A percentile compares a stretch with the other conserved stretches of the same genome.
phyloP scores from a whole-genome alignment of 2,797 vertebrate genomes.

The Pseudochromis fuscus region DNA sequence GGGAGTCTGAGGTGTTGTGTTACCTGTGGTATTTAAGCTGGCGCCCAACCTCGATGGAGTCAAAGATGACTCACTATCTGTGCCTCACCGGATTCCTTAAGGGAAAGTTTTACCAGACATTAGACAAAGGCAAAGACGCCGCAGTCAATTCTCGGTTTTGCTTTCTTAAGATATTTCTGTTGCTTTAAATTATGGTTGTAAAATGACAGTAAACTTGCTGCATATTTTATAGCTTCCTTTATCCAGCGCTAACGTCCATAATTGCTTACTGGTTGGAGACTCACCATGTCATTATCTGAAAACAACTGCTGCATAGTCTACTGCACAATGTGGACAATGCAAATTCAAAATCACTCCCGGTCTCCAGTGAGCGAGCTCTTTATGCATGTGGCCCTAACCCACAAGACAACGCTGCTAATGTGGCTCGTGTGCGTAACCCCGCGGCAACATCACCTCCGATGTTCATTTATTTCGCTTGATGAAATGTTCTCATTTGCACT shows the following conservation, averaged over 20 bases:
- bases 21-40: constrained; percentile 75
- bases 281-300: constrained; percentile 22
- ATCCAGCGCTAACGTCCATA: background rate
- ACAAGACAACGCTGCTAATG: constrained; percentile 54
- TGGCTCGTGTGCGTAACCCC: constrained; percentile 69
- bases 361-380: constrained; percentile 32
- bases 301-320: constrained; percentile 15
- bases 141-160: constrained; percentile 38
- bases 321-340: constrained; percentile 15
- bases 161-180: constrained; percentile 25
- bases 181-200: constrained; percentile 9
- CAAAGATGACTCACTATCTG: constrained; percentile 74
- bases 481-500: constrained; percentile 70
- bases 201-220: constrained; percentile 3
- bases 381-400: constrained; percentile 28
- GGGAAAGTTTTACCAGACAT: constrained; percentile 51
- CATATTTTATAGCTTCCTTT: constrained; percentile 10
- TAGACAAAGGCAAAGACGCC: constrained; percentile 26
- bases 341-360: constrained; percentile 24
- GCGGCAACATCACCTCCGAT: constrained; percentile 61
- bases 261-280: constrained; percentile 11
- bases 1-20: constrained; percentile 67
- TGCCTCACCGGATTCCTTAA: constrained; percentile 58
- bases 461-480: constrained; percentile 60
- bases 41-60: constrained; percentile 59